Conservation (phyloP, 2,113 vertebrate genomes). For the Tympanuchus pallidicinctus region DNA sequence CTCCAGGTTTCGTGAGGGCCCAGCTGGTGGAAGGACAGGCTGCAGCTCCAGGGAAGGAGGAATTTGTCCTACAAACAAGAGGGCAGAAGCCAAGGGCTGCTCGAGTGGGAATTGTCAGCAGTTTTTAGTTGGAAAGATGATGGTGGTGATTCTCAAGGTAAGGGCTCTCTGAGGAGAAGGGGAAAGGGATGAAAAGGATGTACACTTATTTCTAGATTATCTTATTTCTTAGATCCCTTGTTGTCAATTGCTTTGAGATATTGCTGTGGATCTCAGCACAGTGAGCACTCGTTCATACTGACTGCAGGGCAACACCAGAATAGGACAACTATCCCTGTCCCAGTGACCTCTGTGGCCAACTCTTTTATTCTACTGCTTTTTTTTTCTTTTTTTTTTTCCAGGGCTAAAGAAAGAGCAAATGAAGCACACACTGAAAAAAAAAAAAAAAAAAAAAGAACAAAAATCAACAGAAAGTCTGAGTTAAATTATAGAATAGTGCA, state of each 20-base stretch:
- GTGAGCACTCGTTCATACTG: background rate
- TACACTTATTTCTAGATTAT: background rate
- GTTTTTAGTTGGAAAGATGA: background rate
- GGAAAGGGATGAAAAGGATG: background rate
- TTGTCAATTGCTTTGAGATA: background rate
- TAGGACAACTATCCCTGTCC: background rate
- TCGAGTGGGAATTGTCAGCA: background rate
- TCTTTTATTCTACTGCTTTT: background rate
- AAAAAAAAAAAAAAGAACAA: background rate
- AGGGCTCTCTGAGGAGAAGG: background rate
- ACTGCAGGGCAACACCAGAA: background rate
- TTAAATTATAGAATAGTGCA: background rate
- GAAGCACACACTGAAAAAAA: background rate
- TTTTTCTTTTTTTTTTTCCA: background rate
- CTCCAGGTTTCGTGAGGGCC: background rate
- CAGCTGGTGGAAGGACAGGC: background rate
- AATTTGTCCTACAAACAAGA: background rate
- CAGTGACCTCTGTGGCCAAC: background rate
- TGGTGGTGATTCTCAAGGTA: background rate
- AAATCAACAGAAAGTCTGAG: background rate
- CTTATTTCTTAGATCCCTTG: background rate
- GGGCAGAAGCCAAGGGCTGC: background rate
- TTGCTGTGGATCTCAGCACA: background rate
- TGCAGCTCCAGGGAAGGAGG: background rate
- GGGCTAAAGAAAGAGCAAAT: background rate